phyloP scores from a whole-genome alignment of 2,888 invertebrate genomes.

The Ichneumon xanthorius region DNA sequence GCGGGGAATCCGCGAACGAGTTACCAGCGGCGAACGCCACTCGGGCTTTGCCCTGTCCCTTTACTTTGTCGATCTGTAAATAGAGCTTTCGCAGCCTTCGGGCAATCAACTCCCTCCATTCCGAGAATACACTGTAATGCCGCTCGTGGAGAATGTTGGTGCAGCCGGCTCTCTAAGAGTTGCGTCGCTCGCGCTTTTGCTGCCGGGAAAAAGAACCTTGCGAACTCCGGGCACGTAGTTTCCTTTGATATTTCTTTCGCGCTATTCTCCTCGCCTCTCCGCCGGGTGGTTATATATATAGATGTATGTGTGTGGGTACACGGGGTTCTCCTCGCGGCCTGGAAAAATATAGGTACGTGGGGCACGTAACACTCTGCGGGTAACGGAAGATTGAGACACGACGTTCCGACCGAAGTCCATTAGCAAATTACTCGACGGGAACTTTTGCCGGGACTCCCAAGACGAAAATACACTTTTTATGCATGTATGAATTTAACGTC shows the following conservation, averaged over 20 bases:
- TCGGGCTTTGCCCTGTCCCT: neutral
- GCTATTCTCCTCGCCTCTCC: neutral
- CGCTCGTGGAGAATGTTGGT: constrained; percentile 42
- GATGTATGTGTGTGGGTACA: neutral
- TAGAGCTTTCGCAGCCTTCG: constrained; percentile 17
- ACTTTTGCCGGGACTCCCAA: neutral
- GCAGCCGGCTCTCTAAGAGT: constrained; percentile 10
- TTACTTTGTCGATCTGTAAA: neutral
- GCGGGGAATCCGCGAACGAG: neutral
- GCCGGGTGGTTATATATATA: neutral
- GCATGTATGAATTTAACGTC: neutral
- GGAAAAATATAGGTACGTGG: constrained; percentile 32
- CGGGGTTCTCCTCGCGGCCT: neutral
- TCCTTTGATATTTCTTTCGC: constrained; percentile 64
- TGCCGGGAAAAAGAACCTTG: neutral
- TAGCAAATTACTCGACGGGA: constrained; percentile 44
- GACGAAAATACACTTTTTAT: neutral
- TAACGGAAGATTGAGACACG: constrained; percentile 12
- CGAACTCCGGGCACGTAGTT: constrained; percentile 54
- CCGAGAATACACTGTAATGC: constrained; percentile 38
- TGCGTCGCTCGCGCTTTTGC: neutral
- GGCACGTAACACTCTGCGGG: neutral
- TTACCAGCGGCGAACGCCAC: neutral
- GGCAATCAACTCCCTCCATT: constrained; percentile 53
- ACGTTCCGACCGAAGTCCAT: constrained; percentile 37